Evolutionary conservation across 2,888 invertebrate species (phyloP), one percentile per base, ranked within the genome.

Genomic region (Clivina fossor): DNA sequence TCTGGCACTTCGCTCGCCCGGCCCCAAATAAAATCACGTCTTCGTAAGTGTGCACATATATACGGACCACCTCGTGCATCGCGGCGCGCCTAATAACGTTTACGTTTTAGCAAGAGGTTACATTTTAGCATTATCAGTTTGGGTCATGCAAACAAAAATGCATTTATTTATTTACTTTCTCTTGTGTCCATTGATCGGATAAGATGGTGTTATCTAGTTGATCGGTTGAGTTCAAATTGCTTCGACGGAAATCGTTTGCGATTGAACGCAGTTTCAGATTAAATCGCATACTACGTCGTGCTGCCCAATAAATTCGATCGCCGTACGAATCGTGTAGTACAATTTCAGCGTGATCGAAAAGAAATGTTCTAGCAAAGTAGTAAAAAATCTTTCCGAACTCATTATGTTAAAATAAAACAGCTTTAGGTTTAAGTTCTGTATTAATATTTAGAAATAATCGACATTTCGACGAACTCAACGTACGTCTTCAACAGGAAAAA

Each of bases 221-320:
- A 65, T 81, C 81, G 9, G 73, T 76, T 1, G 90, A 89, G 66
- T 83, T 78, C n/a, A 91, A 76, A 64, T 78, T 74, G 13, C 69
- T 65, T 43, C 67, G 64, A 35, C 90, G 77, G 69, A 86, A 97
- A 8, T 81, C 70, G 48, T 80, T 78, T 0, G 92, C 95, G 26
- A 85, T 78, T 40, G 77, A 62, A 7, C 80, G 70, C 0, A 99
- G 78, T 11, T 81, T 71, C 43, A 77, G 75, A 56, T 87, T 86
- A 71, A 96, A 98, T 63, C 90, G 80, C 93, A 98, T 93, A 66
- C 97, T 97, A 63, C 93, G 81, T 58, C 93, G 78, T 15, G 88
- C 90, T 62, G 79, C 76, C 97, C 97, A 97, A 71, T 90, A 97
- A 19, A 81, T 74, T 50, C 76, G 75, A 35, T 86, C 85, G 1